phyloP scores from a whole-genome alignment of 2,113 vertebrate species.

The Dromas ardeola region DNA sequence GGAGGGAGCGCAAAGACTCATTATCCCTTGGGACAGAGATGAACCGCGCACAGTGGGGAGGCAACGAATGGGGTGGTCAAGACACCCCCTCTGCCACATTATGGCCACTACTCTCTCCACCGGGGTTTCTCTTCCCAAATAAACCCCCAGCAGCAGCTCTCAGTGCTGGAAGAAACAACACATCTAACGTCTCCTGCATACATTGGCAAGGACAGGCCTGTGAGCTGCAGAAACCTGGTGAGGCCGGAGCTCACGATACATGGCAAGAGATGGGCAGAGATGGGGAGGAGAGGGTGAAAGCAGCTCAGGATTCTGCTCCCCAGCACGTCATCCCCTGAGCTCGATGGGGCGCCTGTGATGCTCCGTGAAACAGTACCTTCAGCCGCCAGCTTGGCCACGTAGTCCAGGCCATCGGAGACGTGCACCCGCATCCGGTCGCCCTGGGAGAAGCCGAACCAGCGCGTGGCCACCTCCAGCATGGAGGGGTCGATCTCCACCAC shows the following conservation, averaged over 20 bases:
- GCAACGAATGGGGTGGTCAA: neutral
- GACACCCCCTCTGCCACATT: neutral
- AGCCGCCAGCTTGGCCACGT: conserved; percentile 77
- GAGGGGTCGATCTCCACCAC: conserved; percentile 90
- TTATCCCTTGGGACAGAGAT: neutral
- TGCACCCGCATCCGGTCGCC: conserved; percentile 85
- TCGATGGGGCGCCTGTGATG: rapidly evolving
- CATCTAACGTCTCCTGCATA: neutral
- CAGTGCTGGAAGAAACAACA: neutral
- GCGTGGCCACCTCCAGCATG: conserved; percentile 86
- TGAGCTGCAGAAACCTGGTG: neutral
- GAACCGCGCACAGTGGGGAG: rapidly evolving
- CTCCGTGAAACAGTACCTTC: conserved; percentile 70
- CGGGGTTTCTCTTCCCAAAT: neutral
- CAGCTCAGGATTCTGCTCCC: neutral
- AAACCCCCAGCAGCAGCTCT: neutral
- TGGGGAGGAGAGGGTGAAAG: neutral
- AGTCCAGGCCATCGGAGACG: conserved; percentile 86
- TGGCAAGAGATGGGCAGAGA: neutral
- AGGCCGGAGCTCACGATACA: neutral
- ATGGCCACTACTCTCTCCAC: neutral
- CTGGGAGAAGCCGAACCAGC: conserved; percentile 88
- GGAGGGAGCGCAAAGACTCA: neutral
- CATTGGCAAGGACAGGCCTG: neutral
- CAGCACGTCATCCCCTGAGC: neutral